Base-by-base conservation (phyloP, 2,888 invertebrate genomes). In the Apotomis betuletana region DNA sequence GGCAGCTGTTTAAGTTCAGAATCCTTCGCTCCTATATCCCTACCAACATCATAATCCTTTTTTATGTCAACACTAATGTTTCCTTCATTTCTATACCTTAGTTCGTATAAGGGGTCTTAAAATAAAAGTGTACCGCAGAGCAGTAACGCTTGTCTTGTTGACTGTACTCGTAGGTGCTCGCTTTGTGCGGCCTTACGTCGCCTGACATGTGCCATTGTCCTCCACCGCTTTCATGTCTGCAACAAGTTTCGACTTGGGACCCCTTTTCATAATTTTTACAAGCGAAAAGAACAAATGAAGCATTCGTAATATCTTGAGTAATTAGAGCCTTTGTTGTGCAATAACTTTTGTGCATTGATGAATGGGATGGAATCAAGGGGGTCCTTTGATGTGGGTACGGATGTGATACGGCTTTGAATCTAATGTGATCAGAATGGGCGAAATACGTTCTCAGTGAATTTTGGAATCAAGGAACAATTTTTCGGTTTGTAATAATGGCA, bases 101-200 rank as follows among this genome's bases (percentile, higher is more conserved):
- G 41, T 41, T 49, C 49, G 10, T 49, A 49, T 49, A 49, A 49
- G 10, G 12, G 61, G 61, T 27, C 8, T 52, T n/a, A 12, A 62
- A 62, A 62, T 36, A 38, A 13, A 8, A 8, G n/a, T 27, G n/a
- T 12, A 15, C 38, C 15, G 27, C 6, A 13, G 10, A 67, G 84
- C 88, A 85, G 86, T 83, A 84, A 84, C 87, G 87, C 87, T 87
- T 88, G 90, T 92, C 91, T 90, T 90, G 90, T 89, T 88, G 89
- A 89, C 89, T 87, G 88, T 89, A 88, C 88, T 87, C 74, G 76
- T 79, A 80, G 79, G 82, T 85, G 84, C 89, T 89, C 84, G 84
- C 89, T 90, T 90, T 91, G 88, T 90, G 85, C 82, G 79, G 83
- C 88, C 86, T 89, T 87, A 87, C 84, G 83, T 84, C 81, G 81